Evolutionary conservation across 1,140 invertebrate genomes (phyloP).

Genomic region (Acromyrmex echinatior): DNA sequence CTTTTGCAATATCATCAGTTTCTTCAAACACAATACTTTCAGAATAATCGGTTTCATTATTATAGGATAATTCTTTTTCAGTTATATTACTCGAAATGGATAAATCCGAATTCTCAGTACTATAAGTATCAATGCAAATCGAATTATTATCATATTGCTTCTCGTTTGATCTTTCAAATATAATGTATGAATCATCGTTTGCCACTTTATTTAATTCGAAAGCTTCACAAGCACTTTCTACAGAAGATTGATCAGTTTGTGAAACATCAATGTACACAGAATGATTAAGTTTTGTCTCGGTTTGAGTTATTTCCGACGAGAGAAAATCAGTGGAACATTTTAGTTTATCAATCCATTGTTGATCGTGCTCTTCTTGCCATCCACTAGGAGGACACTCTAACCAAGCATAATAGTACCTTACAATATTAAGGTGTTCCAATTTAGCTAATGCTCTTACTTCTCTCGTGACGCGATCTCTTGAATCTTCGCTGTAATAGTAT

Average conservation of each 20-base stretch:
- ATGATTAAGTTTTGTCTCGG: conserved; percentile 71
- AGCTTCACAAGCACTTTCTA: conserved; percentile 82
- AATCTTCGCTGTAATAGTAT: conserved; percentile 88
- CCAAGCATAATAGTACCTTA: conserved; percentile 98
- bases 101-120: conserved; percentile 23
- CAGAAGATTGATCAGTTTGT: conserved; percentile 77
- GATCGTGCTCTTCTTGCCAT: conserved; percentile 95
- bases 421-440: conserved; percentile 97
- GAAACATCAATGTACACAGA: conserved; percentile 79
- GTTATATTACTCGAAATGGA: conserved; percentile 41
- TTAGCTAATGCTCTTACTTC: conserved; percentile 98
- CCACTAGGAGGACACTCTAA: conserved; percentile 94
- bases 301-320: conserved; percentile 77
- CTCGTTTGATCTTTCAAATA: conserved; percentile 79
- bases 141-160: conserved; percentile 50
- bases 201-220: conserved; percentile 70
- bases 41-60: conserved; percentile 39
- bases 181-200: conserved; percentile 77
- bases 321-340: conserved; percentile 79
- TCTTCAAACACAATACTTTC: conserved; percentile 75
- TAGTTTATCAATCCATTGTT: conserved; percentile 87
- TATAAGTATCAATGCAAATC: conserved; percentile 46
- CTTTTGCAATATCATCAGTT: conserved; percentile 41
- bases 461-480: conserved; percentile 94
- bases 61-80: conserved; percentile 30